phyloP scores from a whole-genome alignment of 2,113 vertebrate genomes.

The Chaenogobius annularis region DNA sequence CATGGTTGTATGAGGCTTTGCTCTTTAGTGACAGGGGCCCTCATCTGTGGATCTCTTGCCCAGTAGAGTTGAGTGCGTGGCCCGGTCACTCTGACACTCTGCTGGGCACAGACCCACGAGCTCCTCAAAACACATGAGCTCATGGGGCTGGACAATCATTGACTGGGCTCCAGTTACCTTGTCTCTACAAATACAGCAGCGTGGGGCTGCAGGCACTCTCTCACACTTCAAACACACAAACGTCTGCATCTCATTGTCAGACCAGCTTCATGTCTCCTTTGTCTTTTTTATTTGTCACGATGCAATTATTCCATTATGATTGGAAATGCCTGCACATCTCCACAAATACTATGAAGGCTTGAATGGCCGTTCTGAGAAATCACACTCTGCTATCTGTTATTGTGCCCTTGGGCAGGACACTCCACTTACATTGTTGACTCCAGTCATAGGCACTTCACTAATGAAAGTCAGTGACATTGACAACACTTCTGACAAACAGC shows the following conservation, averaged over 20 bases:
- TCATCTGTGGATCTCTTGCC: not conserved
- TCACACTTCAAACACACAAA: not conserved
- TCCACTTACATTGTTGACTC: not conserved
- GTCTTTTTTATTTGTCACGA: not conserved
- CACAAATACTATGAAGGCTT: not conserved
- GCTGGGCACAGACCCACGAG: not conserved
- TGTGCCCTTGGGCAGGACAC: not conserved
- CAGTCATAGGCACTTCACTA: not conserved
- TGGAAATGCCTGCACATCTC: not conserved
- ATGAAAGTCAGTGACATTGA: not conserved
- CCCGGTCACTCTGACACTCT: constrained; percentile 35
- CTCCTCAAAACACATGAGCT: constrained; percentile 35
- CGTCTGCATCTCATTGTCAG: not conserved
- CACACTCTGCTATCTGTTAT: not conserved
- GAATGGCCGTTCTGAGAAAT: not conserved
- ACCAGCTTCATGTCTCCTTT: not conserved
- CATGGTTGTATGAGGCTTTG: constrained; percentile 40
- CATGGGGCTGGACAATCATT: constrained; percentile 50
- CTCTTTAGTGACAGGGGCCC: constrained; percentile 22
- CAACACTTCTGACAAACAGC: not conserved
- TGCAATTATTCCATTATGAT: not conserved
- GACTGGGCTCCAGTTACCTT: constrained; percentile 1
- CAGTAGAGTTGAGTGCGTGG: constrained; percentile 22
- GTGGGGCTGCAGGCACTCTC: not conserved
- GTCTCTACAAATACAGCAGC: not conserved